Evolutionary conservation across 2,113 vertebrate species (phyloP), one percentile per base, ranked within the genome.

Genomic region (Ictalurus furcatus): DNA sequence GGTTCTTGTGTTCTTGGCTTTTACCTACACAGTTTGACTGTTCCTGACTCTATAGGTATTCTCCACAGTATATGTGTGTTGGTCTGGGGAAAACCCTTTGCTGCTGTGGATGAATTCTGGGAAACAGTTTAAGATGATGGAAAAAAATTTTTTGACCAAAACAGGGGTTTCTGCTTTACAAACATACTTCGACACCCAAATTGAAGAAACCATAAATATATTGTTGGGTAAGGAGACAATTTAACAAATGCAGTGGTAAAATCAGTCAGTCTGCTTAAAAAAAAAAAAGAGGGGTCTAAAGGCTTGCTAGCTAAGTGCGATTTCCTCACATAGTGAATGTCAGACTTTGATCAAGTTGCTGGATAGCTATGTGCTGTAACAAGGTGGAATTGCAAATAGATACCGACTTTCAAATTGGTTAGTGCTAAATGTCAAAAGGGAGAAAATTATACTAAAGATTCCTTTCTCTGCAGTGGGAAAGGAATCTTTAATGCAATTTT

Each of bases 41-140:
- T 92, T 93, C 91, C 85, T 87, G 73, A 85, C 74, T 88, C 65
- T 56, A 58, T 88, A 61, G 79, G 65, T 73, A 91, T 78, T 90
- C 34, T 84, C 73, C 9, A 88, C 74, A 52, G 48, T 90, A 81
- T 19, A 1, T 61, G 58, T 44, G 81, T 63, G 34, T 14, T 63
- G 21, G 59, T 63, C 21, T 84, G 37, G 21, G 34, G 13, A 21
- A 61, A 83, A 25, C 56, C 30, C 2, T 59, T 37, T 23, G 28
- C 1, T 81, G 16, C 52, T 30, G 17, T 34, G 17, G 9, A 17
- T 13, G 21, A 59, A 58, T 34, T 21, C 52, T 82, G n/a, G n/a
- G 17, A 30, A 58, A 81, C 2, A 58, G 7, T 44, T 78, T 23
- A 23, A 52, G 16, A 78, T 28, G 4, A 79, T 2, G 12, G 40